Evolutionary conservation across 2,797 vertebrate genomes (phyloP), one percentile per base, ranked within the genome.

Genomic region (Emydoidea blandingii): DNA sequence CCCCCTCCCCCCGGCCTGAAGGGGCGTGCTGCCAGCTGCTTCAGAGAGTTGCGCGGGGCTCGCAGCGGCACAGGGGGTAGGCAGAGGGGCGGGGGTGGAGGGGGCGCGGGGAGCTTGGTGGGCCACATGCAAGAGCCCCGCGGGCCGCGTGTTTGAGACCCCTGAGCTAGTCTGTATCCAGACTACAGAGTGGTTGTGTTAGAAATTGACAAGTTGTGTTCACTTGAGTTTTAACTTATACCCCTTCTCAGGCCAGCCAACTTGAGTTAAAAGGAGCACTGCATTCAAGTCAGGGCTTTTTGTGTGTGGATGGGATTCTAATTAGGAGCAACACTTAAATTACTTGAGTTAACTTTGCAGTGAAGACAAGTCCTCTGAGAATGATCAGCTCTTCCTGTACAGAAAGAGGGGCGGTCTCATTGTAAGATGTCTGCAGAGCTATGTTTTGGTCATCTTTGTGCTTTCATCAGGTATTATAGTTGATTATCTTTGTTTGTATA

Each of bases 401-500:
- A 81, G 57, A 82, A 79, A 27, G 7, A 1, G 19, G 27, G 15
- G 21, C 93, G 78, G 91, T 54, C 59, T 19, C 0, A 19, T 56
- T 1, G 79, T 76, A 80, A 8, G 37, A n/a, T 2, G 83, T 53
- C 65, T 44, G 89, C 84, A 95, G 91, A 87, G 3, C 6, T 8
- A 37, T 50, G n/a, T 74, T 59, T 68, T 85, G 56, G 91, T 87
- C 96, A 93, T 82, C 88, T 81, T 81, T 79, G 79, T 87, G 93
- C 85, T 88, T 83, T 83, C 86, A 90, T 56, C 56, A 79, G 88
- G 81, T 94, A 93, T 6, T 47, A 72, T 92, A 65, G 84, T 93
- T 96, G 96, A 94, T 97, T 74, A 95, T 95, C 95, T 87, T 81
- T 89, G 82, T 94, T 88, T 95, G 94, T 83, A 52, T 92, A 95